These are phyloP conservation scores for Allophyes oxyacanthae DNA, from an alignment of 2,888 invertebrate genomes.

Conservation along the genomic window DNA sequence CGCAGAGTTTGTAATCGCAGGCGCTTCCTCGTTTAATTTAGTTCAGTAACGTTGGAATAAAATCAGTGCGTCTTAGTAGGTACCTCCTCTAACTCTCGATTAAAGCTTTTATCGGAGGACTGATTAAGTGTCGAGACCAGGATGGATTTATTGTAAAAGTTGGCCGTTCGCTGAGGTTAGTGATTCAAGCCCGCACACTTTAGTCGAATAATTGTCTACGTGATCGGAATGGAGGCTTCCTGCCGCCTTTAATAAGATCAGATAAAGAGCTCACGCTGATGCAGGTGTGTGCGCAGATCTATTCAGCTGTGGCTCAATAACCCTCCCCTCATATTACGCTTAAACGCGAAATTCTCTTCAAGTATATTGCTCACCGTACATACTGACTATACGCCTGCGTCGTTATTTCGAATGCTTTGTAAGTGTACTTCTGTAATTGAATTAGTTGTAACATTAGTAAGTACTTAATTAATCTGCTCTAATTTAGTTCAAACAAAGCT, in stretches of 20 bases:
- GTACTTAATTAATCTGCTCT: not conserved
- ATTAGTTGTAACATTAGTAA: not conserved
- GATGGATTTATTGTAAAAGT: conserved; percentile 90
- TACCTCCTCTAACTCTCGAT: conserved; percentile 82
- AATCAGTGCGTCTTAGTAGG: conserved; percentile 75
- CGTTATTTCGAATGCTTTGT: not conserved
- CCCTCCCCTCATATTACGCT: conserved; percentile 20
- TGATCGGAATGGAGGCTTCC: conserved; percentile 84
- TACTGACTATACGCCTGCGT: not conserved
- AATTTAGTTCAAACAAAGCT: not conserved
- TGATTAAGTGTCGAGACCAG: conserved; percentile 88
- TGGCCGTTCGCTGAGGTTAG: conserved; percentile 87
- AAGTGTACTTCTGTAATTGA: not conserved
- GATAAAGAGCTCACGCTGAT: conserved; percentile 77
- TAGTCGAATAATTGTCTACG: conserved; percentile 89
- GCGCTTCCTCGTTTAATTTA: conserved; percentile 71
- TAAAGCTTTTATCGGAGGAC: conserved; percentile 88
- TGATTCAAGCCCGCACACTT: conserved; percentile 88
- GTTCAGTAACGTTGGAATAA: conserved; percentile 72
- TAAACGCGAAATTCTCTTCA: conserved; percentile 18
- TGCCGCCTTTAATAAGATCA: conserved; percentile 84
- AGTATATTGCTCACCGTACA: conserved; percentile 5
- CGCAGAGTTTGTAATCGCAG: conserved; percentile 60
- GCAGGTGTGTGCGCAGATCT: conserved; percentile 69
- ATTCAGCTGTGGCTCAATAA: conserved; percentile 49